Evolutionary conservation across 2,797 vertebrate genomes (phyloP), one percentile per base, ranked within the genome.

Genomic region (Cottoperca gobio): DNA sequence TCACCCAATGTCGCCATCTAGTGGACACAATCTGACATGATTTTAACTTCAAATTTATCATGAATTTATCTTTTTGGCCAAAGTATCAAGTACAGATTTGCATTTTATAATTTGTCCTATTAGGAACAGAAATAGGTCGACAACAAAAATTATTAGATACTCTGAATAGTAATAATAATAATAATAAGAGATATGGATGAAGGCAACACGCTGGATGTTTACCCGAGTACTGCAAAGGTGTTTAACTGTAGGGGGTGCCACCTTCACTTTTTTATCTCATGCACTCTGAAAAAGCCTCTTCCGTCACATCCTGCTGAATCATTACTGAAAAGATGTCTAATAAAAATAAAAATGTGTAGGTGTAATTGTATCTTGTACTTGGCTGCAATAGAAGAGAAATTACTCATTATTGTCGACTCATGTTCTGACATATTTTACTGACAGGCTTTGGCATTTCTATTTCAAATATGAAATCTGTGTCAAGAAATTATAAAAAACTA

Each of bases 401-500:
- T 19, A 67, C 49, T 81, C 19, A 74, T 31, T 28, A 3, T 12
- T n/a, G n/a, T 71, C 33, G 26, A 48, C 39, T 54, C 39, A 12
- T 71, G n/a, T 28, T 54, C 26, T 69, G 37, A 71, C 52, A 65
- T 42, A 42, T 48, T 63, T 73, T 3, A n/a, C n/a, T 17, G 35
- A 68, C 49, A 19, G 42, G 46, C 46, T 75, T 54, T 63, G 37
- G 11, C 7, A 4, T 48, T 49, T 80, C 40, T 55, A 14, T 63
- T 80, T 50, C 7, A 1, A 69, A 61, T 10, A 23, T 19, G 4
- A 53, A 23, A 45, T 53, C 23, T 37, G 35, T 70, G 62, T 68
- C 46, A 31, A 43, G 10, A 82, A 71, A 60, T 77, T 37, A 76
- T 9, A 71, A 57, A 84, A 52, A 46, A 3, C 24, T n/a, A 28